Evolutionary conservation across 2,113 vertebrate genomes (phyloP).

Genomic region (Prinia subflava): DNA sequence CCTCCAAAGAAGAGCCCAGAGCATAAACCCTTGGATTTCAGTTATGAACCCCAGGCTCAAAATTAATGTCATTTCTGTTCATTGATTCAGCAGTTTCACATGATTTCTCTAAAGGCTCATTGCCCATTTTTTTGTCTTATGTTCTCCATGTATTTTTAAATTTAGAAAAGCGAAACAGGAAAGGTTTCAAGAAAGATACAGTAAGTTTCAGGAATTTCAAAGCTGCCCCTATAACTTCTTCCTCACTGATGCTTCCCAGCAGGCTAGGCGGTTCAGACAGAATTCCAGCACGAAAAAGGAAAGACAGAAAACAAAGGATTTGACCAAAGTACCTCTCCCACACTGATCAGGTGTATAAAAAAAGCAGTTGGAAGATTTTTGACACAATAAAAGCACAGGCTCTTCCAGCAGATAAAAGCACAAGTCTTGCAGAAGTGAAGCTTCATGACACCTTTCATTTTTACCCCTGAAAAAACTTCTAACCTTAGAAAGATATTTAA

Average conservation of each 20-base stretch:
- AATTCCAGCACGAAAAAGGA: not conserved
- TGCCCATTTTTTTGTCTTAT: not conserved
- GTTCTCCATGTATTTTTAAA: not conserved
- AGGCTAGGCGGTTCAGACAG: not conserved
- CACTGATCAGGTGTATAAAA: not conserved
- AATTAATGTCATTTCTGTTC: not conserved
- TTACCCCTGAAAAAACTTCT: not conserved
- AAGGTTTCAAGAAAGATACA: not conserved
- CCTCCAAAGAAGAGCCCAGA: not conserved
- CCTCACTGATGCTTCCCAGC: not conserved
- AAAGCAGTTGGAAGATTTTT: not conserved
- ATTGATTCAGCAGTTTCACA: not conserved
- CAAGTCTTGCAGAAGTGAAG: not conserved
- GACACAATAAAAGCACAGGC: not conserved
- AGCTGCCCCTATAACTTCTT: not conserved
- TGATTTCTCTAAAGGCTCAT: not conserved
- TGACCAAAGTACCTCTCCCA: not conserved
- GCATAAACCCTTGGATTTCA: not conserved
- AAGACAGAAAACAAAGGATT: not conserved
- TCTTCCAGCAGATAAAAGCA: not conserved
- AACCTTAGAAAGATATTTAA: not conserved
- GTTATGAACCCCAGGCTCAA: not conserved
- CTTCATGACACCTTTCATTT: not conserved
- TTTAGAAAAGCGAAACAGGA: not conserved
- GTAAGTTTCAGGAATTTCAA: not conserved